Evolutionary conservation across 1,140 invertebrate species (phyloP), one percentile per base, ranked within the genome.

Genomic region (Heterodera carotae): DNA sequence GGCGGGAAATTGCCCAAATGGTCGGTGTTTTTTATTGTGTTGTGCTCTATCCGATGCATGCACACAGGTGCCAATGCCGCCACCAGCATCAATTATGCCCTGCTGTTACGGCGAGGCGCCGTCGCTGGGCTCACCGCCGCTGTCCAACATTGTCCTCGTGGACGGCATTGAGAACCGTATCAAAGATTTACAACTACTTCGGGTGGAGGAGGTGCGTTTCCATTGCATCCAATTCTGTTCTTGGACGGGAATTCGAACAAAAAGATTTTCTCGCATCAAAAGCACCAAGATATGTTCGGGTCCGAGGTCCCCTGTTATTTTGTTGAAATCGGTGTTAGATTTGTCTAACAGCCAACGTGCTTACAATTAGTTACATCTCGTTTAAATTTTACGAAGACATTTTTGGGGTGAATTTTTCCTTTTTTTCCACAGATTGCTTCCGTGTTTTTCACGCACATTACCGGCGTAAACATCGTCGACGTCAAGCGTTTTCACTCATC

Each of bases 391-490:
- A 10, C 1, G 0, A 39, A 39, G 39, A 7, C 7, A 43, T 43
- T 7, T 43, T 43, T 43, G 39, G n/a, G n/a, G 39, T n/a, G n/a
- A 56, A 15, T 56, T 22, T 56, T 22, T 1, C 1, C 18, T 56
- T n/a, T 68, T 15, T 2, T 68, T 68, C n/a, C n/a, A 2, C 39
- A 68, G 33, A 36, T 68, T 68, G 66, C 66, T 5, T 5, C 12
- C 22, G 66, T 68, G 1, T 68, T 68, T n/a, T 68, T 68, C n/a
- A 22, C n/a, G 66, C 39, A 43, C 66, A 43, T 68, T n/a, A 15
- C 66, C 10, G 22, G 22, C 22, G 66, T 43, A 18, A 34, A n/a
- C 66, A 18, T 36, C 1, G 15, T 36, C 15, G 34, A 68, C 22
- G 66, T 43, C 12, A 56, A 56, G 48, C 48, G 48, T 2, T 4